Evolutionary conservation across 2,113 vertebrate species (phyloP).

Genomic region (Megaceryle torquata): DNA sequence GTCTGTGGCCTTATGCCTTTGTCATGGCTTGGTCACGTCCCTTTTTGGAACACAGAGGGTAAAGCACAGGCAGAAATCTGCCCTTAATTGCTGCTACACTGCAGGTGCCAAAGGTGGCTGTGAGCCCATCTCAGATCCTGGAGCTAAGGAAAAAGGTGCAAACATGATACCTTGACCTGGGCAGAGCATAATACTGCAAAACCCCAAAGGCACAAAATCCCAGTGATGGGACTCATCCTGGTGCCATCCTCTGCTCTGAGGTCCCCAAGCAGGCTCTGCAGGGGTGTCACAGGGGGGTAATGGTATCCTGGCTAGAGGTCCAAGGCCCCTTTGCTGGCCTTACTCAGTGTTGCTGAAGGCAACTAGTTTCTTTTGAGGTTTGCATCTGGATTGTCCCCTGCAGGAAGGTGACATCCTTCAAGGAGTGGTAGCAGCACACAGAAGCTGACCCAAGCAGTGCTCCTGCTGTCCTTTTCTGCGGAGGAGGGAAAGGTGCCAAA

Average conservation of each 20-base stretch:
- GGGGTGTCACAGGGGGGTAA: rapidly evolving
- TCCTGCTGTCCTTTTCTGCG: rapidly evolving
- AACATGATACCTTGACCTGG: not conserved
- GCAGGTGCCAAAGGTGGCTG: not conserved
- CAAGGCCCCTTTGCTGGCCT: not conserved
- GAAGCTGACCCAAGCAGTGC: not conserved
- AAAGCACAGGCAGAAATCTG: not conserved
- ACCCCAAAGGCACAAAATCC: not conserved
- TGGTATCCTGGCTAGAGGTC: not conserved
- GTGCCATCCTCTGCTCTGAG: not conserved
- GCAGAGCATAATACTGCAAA: rapidly evolving
- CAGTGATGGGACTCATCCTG: rapidly evolving
- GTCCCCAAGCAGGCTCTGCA: rapidly evolving
- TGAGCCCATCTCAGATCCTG: rapidly evolving
- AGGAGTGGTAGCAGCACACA: rapidly evolving
- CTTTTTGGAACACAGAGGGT: rapidly evolving
- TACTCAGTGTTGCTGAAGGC: not conserved
- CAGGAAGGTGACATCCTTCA: not conserved
- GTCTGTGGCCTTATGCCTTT: not conserved
- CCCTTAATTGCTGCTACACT: not conserved
- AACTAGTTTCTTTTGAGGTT: not conserved
- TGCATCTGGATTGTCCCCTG: not conserved
- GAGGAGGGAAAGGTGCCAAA: not conserved
- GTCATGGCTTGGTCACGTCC: rapidly evolving
- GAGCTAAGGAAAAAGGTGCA: not conserved